Base-by-base conservation (phyloP, 2,797 vertebrate genomes). In the Crocidura indochinensis region DNA sequence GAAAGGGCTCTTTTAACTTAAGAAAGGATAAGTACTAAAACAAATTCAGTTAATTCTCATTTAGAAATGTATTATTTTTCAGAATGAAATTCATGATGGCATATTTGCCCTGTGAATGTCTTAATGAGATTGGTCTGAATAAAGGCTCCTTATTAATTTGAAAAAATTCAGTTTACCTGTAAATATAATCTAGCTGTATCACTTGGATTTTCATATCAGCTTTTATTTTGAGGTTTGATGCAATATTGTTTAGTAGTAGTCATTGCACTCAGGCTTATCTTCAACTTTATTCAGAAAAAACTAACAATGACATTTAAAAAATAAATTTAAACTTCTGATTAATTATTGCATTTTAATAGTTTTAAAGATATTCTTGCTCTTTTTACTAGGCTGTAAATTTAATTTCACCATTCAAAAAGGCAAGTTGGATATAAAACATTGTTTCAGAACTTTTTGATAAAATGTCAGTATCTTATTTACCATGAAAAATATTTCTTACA, bases 1-100 rank as follows among this genome's bases (percentile, higher is more conserved):
- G 98, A 98, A 99, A 99, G 98, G 98, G 98, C 98, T 99, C 98
- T 98, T 98, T 98, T 98, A 98, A 98, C 97, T 98, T 97, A 95
- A 97, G 97, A 97, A 98, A 97, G 96, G 95, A 90, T 94, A 96
- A 97, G 82, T 96, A 91, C 84, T 94, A 84, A 93, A 94, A 91
- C 92, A 89, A 94, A 98, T 98, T 98, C 98, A 99, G 99, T 98
- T 98, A 98, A 98, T 98, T 98, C 98, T 98, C 98, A 98, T 98
- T 98, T 98, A 99, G 99, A 99, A 99, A 99, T 99, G 99, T 99
- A 99, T 98, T 98, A 95, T 98, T 98, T 97, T 96, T 96, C 98
- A 97, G 97, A 98, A 98, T 98, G 98, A 98, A 97, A 98, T 98
- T 98, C 94, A 91, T 99, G 98, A 98, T 98, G 98, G 97, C 96